phyloP scores from a whole-genome alignment of 2,888 invertebrate species.

The Spodoptera exigua region DNA sequence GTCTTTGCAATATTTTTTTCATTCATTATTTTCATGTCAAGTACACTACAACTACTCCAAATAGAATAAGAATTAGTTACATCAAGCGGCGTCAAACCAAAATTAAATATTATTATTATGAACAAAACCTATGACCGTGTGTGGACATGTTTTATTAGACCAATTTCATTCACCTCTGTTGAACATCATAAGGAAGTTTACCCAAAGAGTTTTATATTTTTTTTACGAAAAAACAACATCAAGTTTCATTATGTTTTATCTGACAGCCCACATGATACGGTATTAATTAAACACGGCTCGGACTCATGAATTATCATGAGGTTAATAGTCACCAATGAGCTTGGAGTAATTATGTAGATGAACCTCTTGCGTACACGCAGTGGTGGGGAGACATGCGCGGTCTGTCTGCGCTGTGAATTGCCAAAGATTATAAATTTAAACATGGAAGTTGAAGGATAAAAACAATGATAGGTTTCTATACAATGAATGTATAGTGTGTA shows the following conservation, averaged over 20 bases:
- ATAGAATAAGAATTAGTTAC: constrained; percentile 36
- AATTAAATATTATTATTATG: constrained; percentile 47
- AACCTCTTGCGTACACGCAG: constrained; percentile 76
- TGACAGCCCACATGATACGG: constrained; percentile 85
- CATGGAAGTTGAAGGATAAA: constrained; percentile 8
- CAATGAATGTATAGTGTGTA: too few species aligned
- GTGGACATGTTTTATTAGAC: constrained; percentile 57
- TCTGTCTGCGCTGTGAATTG: constrained; percentile 48
- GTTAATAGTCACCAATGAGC: constrained; percentile 89
- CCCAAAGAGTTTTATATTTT: constrained; percentile 45
- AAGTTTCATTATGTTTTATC: constrained; percentile 83
- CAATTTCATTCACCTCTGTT: constrained; percentile 61
- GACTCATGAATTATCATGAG: constrained; percentile 86
- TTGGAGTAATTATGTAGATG: constrained; percentile 89
- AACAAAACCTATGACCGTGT: constrained; percentile 45
- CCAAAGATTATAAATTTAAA: constrained; percentile 59
- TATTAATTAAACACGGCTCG: constrained; percentile 83
- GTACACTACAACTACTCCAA: constrained; percentile 16
- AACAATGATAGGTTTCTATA: too few species aligned
- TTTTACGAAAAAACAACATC: constrained; percentile 64
- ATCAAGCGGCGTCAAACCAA: constrained; percentile 30
- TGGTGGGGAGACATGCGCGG: constrained; percentile 63
- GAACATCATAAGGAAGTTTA: constrained; percentile 60
- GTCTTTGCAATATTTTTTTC: constrained; percentile 29
- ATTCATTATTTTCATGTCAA: constrained; percentile 22